Evolutionary conservation across 2,888 invertebrate genomes (phyloP).

Genomic region (Agrotis clavis): DNA sequence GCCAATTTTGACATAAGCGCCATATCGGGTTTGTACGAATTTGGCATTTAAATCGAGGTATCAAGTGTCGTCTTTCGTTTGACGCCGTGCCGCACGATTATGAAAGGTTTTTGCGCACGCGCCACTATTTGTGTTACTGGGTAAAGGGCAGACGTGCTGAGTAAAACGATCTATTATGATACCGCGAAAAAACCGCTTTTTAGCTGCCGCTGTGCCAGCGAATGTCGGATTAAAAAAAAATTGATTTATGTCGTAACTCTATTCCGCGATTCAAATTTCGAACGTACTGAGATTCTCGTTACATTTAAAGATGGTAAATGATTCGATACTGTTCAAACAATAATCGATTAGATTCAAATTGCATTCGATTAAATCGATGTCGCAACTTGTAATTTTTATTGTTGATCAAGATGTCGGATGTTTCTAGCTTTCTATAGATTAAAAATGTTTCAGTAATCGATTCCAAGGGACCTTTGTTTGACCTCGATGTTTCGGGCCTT

Average conservation of each 20-base stretch:
- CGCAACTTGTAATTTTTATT: constrained; percentile 52
- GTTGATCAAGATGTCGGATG: constrained; percentile 46
- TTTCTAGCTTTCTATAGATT: constrained; percentile 54
- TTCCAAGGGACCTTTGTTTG: constrained; percentile 50
- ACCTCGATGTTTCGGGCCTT: constrained; percentile 52
- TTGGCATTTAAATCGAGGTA: constrained; percentile 65
- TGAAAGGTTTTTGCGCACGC: constrained; percentile 77
- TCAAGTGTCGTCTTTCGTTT: constrained; percentile 68
- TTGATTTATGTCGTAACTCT: constrained; percentile 45
- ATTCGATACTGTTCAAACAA: constrained; percentile 61
- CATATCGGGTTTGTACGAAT: constrained; percentile 56
- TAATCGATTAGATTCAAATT: constrained; percentile 66
- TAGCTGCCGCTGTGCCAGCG: constrained; percentile 31
- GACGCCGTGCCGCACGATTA: constrained; percentile 57
- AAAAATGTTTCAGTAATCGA: constrained; percentile 52
- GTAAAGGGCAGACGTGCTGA: constrained; percentile 86
- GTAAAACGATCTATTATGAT: constrained; percentile 70
- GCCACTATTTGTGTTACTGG: constrained; percentile 85
- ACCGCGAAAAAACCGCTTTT: constrained; percentile 68
- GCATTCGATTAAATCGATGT: constrained; percentile 59
- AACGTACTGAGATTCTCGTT: constrained; percentile 46
- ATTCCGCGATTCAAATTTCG: constrained; percentile 51
- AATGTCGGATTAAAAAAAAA: constrained; percentile 30
- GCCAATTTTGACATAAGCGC: constrained; percentile 70
- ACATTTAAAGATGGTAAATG: constrained; percentile 59